Base-by-base conservation (phyloP, 2,113 vertebrate species). In the Leucopsar rothschildi region DNA sequence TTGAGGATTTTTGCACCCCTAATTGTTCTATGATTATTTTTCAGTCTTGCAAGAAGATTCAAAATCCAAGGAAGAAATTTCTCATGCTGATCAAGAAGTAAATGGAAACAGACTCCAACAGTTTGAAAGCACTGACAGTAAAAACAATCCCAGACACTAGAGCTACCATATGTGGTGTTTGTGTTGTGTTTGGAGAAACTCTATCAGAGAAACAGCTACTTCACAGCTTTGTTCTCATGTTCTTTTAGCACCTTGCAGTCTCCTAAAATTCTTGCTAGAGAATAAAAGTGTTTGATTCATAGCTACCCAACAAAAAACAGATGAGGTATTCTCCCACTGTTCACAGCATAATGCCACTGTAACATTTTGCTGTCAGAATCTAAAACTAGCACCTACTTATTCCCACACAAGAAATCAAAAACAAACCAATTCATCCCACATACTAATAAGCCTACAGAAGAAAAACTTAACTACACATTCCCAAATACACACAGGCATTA, bases 11-110 rank as follows among this genome's bases (percentile, higher is more conserved):
- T 81, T 65, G 59, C 37, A 57, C 6, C 15, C 18, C 23, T 50
- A 44, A 20, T 24, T 57, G 31, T 68, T 27, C 25, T 37, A 42
- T 25, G 37, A 52, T 86, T 52, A 33, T 50, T 98, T 98, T 92
- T 98, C 97, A 33, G 56, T 96, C 68, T 98, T 98, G 96, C 90
- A 98, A 23, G 97, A 98, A 50, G 97, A 99, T 92, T 98, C 97
- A 79, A 99, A 98, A 96, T 95, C 97, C 61, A 96, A 98, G 33
- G 98, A 98, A 84, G 98, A 98, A 95, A 98, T 98, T 87, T 93
- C 96, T 98, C 80, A 63, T 95, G 24, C 96, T 98, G 73, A 95
- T 97, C 22, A 96, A 97, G 91, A 93, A 29, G 47, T 97, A 94
- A 97, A 88, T 23, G 52, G 61, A 87, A 81, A 86, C 31, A 69